phyloP scores from a whole-genome alignment of 2,797 vertebrate genomes.

The Gymnoscopelus microlampas region DNA sequence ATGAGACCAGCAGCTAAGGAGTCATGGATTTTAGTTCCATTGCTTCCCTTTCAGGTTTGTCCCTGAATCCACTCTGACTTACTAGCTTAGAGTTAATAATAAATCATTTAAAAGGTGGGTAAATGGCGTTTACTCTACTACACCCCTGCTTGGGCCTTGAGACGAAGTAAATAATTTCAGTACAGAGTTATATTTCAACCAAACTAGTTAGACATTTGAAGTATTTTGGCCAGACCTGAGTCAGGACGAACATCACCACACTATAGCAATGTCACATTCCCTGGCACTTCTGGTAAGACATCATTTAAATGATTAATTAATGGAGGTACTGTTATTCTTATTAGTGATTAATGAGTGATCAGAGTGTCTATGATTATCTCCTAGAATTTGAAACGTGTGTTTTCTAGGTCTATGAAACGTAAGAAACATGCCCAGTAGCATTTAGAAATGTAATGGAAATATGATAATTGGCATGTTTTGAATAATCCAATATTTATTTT shows the following conservation, averaged over 20 bases:
- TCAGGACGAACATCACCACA: neutral
- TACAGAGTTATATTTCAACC: constrained; percentile 35
- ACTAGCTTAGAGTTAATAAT: too few relatives aligned
- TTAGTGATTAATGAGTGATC: neutral
- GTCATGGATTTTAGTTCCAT: too few relatives aligned
- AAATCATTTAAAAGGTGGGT: too few relatives aligned
- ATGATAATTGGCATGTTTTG: neutral
- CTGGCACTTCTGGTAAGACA: constrained; percentile 67
- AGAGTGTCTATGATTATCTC: neutral
- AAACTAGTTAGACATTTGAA: constrained; percentile 29
- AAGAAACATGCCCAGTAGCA: neutral
- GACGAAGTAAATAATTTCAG: constrained; percentile 66
- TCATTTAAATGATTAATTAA: neutral
- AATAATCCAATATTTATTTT: too few relatives aligned
- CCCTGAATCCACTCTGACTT: too few relatives aligned
- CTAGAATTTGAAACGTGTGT: neutral
- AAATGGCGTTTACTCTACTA: too few relatives aligned
- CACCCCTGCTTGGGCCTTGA: neutral
- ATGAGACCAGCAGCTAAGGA: too few relatives aligned
- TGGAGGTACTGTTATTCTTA: neutral
- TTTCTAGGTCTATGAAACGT: neutral
- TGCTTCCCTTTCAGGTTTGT: too few relatives aligned
- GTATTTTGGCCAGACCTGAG: constrained; percentile 7
- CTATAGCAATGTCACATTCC: constrained; percentile 56
- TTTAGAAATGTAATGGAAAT: neutral